These are phyloP conservation scores for Drosophila funebris DNA, from an alignment of 1,140 invertebrate genomes.

Conservation along the genomic window DNA sequence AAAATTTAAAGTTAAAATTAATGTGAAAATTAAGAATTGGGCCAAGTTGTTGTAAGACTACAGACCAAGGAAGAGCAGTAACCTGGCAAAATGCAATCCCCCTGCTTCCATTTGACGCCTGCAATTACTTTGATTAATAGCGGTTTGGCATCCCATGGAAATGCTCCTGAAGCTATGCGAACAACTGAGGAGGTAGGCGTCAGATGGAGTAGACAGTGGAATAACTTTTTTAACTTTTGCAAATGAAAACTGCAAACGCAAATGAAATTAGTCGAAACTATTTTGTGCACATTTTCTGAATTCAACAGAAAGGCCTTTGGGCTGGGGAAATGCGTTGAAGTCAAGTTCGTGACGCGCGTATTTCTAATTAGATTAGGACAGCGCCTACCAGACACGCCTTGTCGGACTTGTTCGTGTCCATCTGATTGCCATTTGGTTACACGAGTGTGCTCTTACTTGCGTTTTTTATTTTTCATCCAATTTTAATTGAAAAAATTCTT, in stretches of 20 bases:
- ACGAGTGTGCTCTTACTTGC: conserved; percentile 18
- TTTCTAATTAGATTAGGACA: conserved; percentile 75
- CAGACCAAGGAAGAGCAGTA: conserved; percentile 10
- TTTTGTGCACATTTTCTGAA: conserved; percentile 37
- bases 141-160: conserved; percentile 58
- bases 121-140: conserved; percentile 79
- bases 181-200: background rate
- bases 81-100: conserved; percentile 20
- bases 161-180: conserved; percentile 30
- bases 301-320: background rate
- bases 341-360: conserved; percentile 78
- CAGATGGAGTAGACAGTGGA: background rate
- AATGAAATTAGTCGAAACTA: conserved; percentile 80
- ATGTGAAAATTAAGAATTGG: background rate
- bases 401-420: conserved; percentile 30
- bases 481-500: conserved; percentile 82
- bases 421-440: conserved; percentile 68
- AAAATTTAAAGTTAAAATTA: background rate
- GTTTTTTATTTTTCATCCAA: conserved; percentile 45
- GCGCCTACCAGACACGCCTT: conserved; percentile 27
- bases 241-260: conserved; percentile 73
- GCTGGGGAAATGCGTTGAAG: conserved; percentile 27
- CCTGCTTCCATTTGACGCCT: conserved; percentile 38
- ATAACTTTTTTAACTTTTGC: conserved; percentile 53
- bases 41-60: conserved; percentile 10